Evolutionary conservation across 2,888 invertebrate species (phyloP), one percentile per base, ranked within the genome.

Genomic region (Apocheima hispidaria): DNA sequence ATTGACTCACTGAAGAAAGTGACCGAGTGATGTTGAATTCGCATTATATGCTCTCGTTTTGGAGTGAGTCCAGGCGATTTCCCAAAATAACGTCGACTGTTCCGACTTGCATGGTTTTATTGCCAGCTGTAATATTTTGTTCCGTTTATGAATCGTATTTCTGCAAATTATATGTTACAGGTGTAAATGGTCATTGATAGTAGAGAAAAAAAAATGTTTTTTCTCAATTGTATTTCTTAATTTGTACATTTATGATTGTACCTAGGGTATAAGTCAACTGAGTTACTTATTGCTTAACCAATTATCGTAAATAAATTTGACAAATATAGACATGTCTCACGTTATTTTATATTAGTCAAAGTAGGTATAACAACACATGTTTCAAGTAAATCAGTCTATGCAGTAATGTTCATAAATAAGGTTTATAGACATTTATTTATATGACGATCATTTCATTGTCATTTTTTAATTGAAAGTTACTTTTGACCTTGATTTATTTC

Each of bases 1-100:
- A 88, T 88, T 92, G 92, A 91, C 86, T 90, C 89, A 89, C 78
- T 76, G 83, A 76, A 83, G 82, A 88, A 88, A 88, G 87, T 90
- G 91, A 87, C 87, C 85, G 88, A 84, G 78, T 84, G 81, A 71
- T 81, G 86, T 81, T 81, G 84, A 86, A 84, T 84, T 82, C 77
- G 77, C 77, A 70, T 77, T 77, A 78, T 74, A 78, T 78, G 62
- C 63, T 60, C 66, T 69, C 60, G 67, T 85, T 87, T 92, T 92
- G 92, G 92, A 91, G 85, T 82, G 79, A 81, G 85, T 92, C 92
- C 92, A 92, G 92, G 80, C 82, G 79, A 77, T 83, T 82, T 90
- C 87, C 86, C 81, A 84, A 92, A 92, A 92, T 92, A 92, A 87
- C 87, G 79, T 69, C 71, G 71, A 59, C 77, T 77, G 85, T 86